Percentiles rank a stretch among this genome's conserved stretches.
phyloP scores from a whole-genome alignment of 2,888 invertebrate genomes.

The Eupithecia insigniata region DNA sequence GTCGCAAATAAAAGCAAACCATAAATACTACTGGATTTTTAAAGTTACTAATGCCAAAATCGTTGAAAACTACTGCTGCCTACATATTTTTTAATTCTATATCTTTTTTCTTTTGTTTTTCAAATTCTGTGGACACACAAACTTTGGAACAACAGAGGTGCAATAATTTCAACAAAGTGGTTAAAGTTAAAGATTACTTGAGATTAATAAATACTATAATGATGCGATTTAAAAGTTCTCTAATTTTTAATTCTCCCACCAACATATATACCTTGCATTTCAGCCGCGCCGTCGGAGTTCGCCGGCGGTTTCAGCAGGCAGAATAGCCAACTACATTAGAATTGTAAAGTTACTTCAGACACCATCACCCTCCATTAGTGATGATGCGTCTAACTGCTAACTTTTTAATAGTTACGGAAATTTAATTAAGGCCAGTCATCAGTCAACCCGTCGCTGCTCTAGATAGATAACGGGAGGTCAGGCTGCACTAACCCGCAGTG shows the following conservation, averaged over 20 bases:
- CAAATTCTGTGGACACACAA: too few species aligned
- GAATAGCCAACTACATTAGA: slow-evolving; percentile 67
- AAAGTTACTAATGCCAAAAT: too few species aligned
- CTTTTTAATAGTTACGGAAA: slow-evolving; percentile 67
- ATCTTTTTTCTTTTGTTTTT: too few species aligned
- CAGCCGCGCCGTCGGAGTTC: slow-evolving; percentile 72
- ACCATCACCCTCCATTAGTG: slow-evolving; percentile 55
- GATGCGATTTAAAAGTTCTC: too few species aligned
- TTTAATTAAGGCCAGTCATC: slow-evolving; percentile 83
- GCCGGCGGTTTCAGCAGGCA: slow-evolving; percentile 64
- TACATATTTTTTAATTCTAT: too few species aligned
- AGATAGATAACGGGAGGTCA: slow-evolving; percentile 81
- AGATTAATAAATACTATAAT: too few species aligned
- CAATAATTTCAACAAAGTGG: too few species aligned
- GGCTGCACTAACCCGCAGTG: slow-evolving; percentile 74
- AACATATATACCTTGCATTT: slow-evolving; percentile 63
- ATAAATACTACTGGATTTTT: too few species aligned
- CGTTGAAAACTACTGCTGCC: too few species aligned
- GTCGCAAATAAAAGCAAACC: too few species aligned
- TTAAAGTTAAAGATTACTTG: too few species aligned
- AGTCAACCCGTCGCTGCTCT: slow-evolving; percentile 80
- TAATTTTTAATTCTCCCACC: not conserved
- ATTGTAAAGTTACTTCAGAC: slow-evolving; percentile 62
- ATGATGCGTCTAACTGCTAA: slow-evolving; percentile 52
- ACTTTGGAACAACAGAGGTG: too few species aligned